Percentiles rank a stretch among this genome's conserved stretches.
phyloP scores from a whole-genome alignment of 2,888 invertebrate species.

The Cistogaster globosa region DNA sequence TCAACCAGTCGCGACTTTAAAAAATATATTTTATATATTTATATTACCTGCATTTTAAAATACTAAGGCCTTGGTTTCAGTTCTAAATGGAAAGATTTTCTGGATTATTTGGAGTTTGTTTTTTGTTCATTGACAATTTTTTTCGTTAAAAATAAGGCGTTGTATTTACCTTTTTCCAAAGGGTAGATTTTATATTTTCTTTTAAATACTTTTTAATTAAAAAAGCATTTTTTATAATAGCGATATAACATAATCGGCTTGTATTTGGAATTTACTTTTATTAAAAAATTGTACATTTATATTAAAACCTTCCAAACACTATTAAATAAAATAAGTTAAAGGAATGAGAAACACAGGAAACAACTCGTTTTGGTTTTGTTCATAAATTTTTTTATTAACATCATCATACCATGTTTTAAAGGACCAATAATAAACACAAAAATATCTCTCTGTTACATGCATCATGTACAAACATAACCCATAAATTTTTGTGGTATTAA shows the following conservation, averaged over 20 bases:
- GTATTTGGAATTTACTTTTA: not conserved
- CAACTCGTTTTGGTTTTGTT: not conserved
- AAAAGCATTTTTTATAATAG: too few relatives aligned
- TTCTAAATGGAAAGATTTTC: too few relatives aligned
- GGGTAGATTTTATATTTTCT: too few relatives aligned
- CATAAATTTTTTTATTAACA: not conserved
- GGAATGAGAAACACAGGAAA: not conserved
- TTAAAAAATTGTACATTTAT: not conserved
- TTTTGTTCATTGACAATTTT: too few relatives aligned
- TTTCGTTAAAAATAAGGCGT: too few relatives aligned
- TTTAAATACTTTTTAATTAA: too few relatives aligned
- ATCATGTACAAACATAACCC: constrained; percentile 9
- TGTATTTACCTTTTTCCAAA: too few relatives aligned
- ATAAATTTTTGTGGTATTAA: constrained; percentile 69
- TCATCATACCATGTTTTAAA: constrained; percentile 17
- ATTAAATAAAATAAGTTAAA: not conserved
- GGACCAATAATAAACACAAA: constrained; percentile 24
- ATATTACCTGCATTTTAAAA: too few relatives aligned
- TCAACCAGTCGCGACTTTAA: too few relatives aligned
- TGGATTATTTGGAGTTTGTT: too few relatives aligned
- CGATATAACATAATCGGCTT: not conserved
- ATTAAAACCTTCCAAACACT: not conserved
- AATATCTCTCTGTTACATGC: not conserved
- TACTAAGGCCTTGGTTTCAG: too few relatives aligned
- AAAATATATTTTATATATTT: too few relatives aligned